Evolutionary conservation across 1,140 invertebrate genomes (phyloP).

Genomic region (Diplogasteroides magnus): DNA sequence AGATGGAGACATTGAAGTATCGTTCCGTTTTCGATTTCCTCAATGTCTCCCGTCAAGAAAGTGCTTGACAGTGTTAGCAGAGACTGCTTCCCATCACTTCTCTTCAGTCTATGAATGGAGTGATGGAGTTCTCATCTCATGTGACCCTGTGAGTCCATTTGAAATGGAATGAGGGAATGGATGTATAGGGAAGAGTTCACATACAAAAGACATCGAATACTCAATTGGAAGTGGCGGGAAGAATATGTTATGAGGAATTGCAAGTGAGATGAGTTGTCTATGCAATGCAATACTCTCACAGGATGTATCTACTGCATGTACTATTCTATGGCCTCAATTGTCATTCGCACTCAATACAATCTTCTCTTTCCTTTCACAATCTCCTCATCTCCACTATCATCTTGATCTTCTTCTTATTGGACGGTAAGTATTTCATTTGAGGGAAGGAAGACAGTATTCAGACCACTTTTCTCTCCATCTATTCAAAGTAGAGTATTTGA

Average conservation of each 20-base stretch:
- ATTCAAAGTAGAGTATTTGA: background rate
- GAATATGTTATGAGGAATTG: background rate
- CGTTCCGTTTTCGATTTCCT: background rate
- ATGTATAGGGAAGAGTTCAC: background rate
- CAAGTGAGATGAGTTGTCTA: background rate
- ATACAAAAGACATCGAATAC: background rate
- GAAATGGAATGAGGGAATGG: too few species aligned
- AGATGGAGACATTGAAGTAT: background rate
- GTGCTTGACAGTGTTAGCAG: background rate
- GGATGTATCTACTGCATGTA: background rate
- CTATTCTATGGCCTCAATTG: background rate
- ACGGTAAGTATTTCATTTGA: background rate
- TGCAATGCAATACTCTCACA: background rate
- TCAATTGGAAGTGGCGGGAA: background rate
- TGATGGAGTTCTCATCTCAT: background rate
- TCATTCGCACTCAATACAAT: background rate
- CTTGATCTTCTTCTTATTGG: background rate
- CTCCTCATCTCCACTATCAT: too few species aligned
- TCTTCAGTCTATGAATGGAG: background rate
- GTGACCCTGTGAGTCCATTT: background rate
- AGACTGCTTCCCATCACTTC: background rate
- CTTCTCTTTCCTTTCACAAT: background rate
- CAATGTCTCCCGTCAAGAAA: background rate
- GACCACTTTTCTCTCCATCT: background rate
- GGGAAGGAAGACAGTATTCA: background rate